Conservation (phyloP, 2,113 vertebrate genomes). For the Zeus faber region DNA sequence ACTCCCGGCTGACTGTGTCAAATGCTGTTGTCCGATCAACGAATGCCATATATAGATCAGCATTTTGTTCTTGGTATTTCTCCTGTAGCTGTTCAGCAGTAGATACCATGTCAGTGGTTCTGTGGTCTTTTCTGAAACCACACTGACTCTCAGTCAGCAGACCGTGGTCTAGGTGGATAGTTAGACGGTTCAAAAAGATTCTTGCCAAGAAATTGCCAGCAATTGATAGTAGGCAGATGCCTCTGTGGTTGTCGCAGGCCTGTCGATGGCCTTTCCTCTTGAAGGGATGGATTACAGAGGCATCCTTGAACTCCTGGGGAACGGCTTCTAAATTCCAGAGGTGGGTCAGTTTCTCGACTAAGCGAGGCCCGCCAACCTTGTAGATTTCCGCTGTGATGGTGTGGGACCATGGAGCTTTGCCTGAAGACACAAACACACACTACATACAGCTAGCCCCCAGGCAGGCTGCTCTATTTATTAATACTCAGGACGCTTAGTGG, state of each 20-base stretch:
- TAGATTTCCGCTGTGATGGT: not conserved
- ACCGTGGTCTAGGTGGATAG: not conserved
- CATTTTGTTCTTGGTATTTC: constrained; percentile 13
- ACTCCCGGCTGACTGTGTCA: not conserved
- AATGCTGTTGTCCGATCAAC: constrained; percentile 7
- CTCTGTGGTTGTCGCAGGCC: constrained; percentile 7
- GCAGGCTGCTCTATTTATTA: constrained; percentile 46
- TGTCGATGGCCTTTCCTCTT: constrained; percentile 15
- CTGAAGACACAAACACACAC: not conserved
- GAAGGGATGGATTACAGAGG: constrained; percentile 15
- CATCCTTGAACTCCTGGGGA: not conserved
- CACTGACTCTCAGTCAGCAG: constrained; percentile 16
- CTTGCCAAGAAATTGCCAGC: constrained; percentile 6
- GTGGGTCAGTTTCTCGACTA: not conserved
- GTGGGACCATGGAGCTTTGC: not conserved
- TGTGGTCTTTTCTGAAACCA: constrained; percentile 6
- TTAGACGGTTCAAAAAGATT: constrained; percentile 6
- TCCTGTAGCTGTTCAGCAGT: constrained; percentile 6
- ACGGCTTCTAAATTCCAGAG: constrained; percentile 5
- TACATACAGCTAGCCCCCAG: not conserved
- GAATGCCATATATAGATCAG: not conserved
- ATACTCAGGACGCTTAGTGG: constrained; percentile 32
- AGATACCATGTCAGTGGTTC: constrained; percentile 14
- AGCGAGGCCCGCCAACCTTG: constrained; percentile 2
- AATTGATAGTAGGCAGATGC: constrained; percentile 3